phyloP scores from a whole-genome alignment of 2,888 invertebrate genomes.

The Polyploca ridens region DNA sequence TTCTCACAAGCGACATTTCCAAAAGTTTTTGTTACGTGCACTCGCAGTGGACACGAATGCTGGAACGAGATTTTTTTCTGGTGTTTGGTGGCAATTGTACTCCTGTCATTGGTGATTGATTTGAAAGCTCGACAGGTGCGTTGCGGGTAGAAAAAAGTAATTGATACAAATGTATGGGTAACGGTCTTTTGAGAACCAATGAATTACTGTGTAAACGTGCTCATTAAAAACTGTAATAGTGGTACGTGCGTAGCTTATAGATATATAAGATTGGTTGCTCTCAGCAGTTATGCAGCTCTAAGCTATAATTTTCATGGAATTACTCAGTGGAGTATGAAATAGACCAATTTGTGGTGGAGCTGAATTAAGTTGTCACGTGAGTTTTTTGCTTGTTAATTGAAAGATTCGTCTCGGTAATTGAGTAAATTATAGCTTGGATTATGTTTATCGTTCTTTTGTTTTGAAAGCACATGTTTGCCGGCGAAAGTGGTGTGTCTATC shows the following conservation, averaged over 20 bases:
- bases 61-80: conserved; percentile 34
- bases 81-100: conserved; percentile 28
- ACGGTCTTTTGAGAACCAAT: conserved; percentile 20
- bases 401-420: not conserved
- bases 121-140: conserved; percentile 46
- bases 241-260: conserved; percentile 4
- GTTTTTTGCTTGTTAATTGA: conserved; percentile 4
- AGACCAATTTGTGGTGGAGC: conserved; percentile 8
- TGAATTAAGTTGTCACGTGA: conserved; percentile 8
- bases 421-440: not conserved
- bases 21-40: conserved; percentile 30
- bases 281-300: conserved; percentile 2
- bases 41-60: conserved; percentile 26
- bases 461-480: not conserved
- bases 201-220: conserved; percentile 7
- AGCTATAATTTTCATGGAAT: conserved; percentile 8
- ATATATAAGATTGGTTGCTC: not conserved
- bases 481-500: not conserved
- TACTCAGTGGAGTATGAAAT: conserved; percentile 5
- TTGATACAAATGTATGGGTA: conserved; percentile 36
- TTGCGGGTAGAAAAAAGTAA: conserved; percentile 34
- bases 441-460: not conserved
- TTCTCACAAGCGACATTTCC: conserved; percentile 39
- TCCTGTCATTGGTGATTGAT: conserved; percentile 31
- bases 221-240: conserved; percentile 9